Evolutionary conservation across 1,140 invertebrate species (phyloP), one percentile per base, ranked within the genome.

Genomic region (Euwallacea fornicatus): DNA sequence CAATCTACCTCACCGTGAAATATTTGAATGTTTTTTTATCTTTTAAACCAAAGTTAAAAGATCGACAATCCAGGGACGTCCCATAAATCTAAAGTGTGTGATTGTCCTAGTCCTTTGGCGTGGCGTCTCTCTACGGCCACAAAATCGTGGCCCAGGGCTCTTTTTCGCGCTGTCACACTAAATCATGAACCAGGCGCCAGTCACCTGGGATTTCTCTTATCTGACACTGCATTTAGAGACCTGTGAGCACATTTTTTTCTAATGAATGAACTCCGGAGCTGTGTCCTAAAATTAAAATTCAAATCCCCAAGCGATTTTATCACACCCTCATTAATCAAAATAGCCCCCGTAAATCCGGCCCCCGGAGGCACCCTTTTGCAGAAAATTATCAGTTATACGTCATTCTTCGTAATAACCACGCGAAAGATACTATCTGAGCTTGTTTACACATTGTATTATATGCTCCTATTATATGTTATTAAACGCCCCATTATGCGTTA

Each of bases 391-490:
- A 11, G 42, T 15, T 68, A 21, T 41, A 60, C 55, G 54, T 68
- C 66, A 68, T 55, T 68, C 59, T 44, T 68, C 55, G 47, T 68
- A 68, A 68, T 68, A 59, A 68, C 56, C 10, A 21, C 6, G 55
- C 15, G 61, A 42, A 43, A 13, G 58, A 71, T 64, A 61, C 58
- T 64, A 72, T 72, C 64, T 66, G 9, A 58, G 64, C 70, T 60
- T 72, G 70, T 72, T 72, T 72, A 72, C 70, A 72, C 70, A 58
- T 54, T 72, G 65, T 67, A 72, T 71, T 71, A 71, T 71, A 65
- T 53, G 69, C 44, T 58, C 42, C 58, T 43, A 72, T 72, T 72
- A 72, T 67, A 15, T 67, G 70, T 72, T 72, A 72, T 72, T 72
- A 72, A 66, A 66, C 61, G 15, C 53, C 50, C 50, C 50, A 66